phyloP scores from a whole-genome alignment of 2,113 vertebrate genomes.

The Bubo bubo region DNA sequence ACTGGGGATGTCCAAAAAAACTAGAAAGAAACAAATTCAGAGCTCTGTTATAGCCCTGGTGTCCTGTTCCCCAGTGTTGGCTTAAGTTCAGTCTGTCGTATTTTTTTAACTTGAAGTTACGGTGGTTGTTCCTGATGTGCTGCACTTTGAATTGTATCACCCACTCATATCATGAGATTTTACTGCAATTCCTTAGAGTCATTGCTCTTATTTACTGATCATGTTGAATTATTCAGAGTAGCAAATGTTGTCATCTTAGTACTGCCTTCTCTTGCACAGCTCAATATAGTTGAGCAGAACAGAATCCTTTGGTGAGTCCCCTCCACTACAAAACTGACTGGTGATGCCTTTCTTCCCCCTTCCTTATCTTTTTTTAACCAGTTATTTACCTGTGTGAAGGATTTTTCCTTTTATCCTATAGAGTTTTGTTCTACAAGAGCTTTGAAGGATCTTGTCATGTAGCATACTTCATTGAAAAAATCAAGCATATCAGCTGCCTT shows the following conservation, averaged over 20 bases:
- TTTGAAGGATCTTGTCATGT: background rate
- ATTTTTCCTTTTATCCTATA: background rate
- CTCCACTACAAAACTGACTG: background rate
- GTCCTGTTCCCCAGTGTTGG: background rate
- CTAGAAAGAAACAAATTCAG: background rate
- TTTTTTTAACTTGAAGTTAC: background rate
- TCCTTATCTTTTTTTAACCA: background rate
- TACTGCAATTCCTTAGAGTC: slow-evolving; percentile 44
- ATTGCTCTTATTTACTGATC: slow-evolving; percentile 29
- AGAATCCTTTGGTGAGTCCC: background rate
- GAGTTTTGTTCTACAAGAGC: background rate
- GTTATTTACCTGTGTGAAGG: background rate
- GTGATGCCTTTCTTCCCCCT: background rate
- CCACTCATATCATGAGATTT: slow-evolving; percentile 13
- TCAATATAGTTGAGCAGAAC: background rate
- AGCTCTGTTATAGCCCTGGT: background rate
- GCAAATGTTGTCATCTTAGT: slow-evolving; percentile 15
- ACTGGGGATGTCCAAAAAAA: background rate
- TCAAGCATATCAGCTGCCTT: background rate
- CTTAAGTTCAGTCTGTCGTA: background rate
- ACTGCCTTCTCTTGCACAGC: background rate
- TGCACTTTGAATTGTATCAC: background rate
- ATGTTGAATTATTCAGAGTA: slow-evolving; percentile 48
- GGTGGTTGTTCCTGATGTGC: background rate
- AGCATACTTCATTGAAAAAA: too few species aligned